Evolutionary conservation across 2,113 vertebrate genomes (phyloP).

Genomic region (Phyllostomus hastatus): DNA sequence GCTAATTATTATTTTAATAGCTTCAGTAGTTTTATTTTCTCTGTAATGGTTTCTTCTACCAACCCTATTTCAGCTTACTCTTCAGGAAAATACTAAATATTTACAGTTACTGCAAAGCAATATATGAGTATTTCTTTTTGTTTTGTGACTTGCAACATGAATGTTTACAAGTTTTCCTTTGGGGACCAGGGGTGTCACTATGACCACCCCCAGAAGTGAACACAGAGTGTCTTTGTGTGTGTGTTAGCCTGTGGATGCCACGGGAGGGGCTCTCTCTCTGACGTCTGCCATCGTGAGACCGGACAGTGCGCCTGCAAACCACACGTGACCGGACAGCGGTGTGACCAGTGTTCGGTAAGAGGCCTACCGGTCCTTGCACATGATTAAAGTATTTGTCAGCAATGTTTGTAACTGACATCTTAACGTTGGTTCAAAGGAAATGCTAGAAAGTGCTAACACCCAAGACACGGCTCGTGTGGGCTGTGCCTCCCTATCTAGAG

Average conservation of each 20-base stretch:
- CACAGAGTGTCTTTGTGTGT: not conserved
- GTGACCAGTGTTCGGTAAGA: slow-evolving; percentile 91
- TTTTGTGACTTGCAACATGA: not conserved
- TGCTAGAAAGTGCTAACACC: not conserved
- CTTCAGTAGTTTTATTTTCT: not conserved
- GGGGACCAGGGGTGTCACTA: not conserved
- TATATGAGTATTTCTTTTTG: not conserved
- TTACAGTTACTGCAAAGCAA: not conserved
- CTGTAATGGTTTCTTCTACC: not conserved
- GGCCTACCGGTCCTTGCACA: not conserved
- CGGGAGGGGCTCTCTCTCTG: slow-evolving; percentile 82
- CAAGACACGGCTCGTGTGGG: accelerated
- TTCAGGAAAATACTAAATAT: not conserved
- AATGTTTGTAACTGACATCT: no score
- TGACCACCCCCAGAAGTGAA: not conserved
- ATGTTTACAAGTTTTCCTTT: not conserved
- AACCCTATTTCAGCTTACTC: not conserved
- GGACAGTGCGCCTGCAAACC: slow-evolving; percentile 89
- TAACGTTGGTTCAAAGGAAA: not conserved
- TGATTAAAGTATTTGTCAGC: accelerated
- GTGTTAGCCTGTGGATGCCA: slow-evolving; percentile 88
- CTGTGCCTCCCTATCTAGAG: accelerated
- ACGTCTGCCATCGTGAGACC: slow-evolving; percentile 84
- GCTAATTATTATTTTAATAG: not conserved
- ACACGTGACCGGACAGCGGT: slow-evolving; percentile 86